Evolutionary conservation across 1,140 invertebrate species (phyloP), one percentile per base, ranked within the genome.

Genomic region (Lasaia peninsularis): DNA sequence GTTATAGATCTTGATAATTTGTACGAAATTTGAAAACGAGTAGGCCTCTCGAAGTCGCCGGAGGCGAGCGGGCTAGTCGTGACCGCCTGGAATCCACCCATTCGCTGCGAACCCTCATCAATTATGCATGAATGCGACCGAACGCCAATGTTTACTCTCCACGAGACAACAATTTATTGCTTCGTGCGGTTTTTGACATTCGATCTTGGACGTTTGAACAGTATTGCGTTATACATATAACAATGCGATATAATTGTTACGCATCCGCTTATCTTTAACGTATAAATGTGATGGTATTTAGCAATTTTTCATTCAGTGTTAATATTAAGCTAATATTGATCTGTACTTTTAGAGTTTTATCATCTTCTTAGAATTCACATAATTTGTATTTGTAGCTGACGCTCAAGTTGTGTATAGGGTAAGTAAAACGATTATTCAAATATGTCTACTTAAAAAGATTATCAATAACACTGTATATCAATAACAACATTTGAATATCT

Each of bases 91-190:
- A 86, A 82, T 85, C 80, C 80, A 78, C 73, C 76, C 78, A 71
- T 69, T 76, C 73, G 73, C 71, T 78, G 62, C 69, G 64, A 75
- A 80, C 84, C 78, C 84, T 82, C 84, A 86, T 87, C 82, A 87
- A 83, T 87, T 84, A 87, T 86, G 82, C 80, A 87, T 86, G 84
- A 87, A 87, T 86, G 84, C 84, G 80, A 69, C 71, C 70, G 70
- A 84, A 77, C 77, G 75, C 65, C 84, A 72, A 82, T 85, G 84
- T 87, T 87, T 87, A 82, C 82, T 85, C 83, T 84, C 75, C 78
- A 78, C 73, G 80, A 83, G 79, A 85, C 82, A 81, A 81, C 80
- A 81, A 87, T 86, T 87, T 87, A 86, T 87, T 84, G 78, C 80
- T 71, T 80, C 75, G 79, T 87, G 84, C 75, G 79, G 79, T 83